Base-by-base conservation (phyloP, 2,888 invertebrate genomes). In the Cremastinae sp. region DNA sequence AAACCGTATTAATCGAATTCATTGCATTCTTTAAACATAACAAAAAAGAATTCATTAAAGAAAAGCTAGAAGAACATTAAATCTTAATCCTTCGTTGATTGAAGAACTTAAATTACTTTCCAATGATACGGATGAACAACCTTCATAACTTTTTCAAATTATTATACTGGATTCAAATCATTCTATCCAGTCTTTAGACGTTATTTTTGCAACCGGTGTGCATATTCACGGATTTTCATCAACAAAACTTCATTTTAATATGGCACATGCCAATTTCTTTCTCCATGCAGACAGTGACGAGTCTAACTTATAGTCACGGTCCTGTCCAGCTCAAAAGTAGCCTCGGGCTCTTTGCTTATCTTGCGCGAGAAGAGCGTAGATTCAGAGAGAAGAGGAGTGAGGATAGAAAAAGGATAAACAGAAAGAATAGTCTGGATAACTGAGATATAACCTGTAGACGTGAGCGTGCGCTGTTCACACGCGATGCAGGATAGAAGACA, bases 271-370 rank as follows among this genome's bases (percentile, higher is more conserved):
- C 18, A 20, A 39, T 53, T 41, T 9, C 18, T 35, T 51, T 16
- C 65, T 18, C 5, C 10, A 28, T 28, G 2, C 5, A 5, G 5
- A 28, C 28, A 2, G 28, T 28, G 5, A 28, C 28, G 28, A 28
- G 5, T 28, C 5, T 28, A 28, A 28, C 28, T 28, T 28, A 28
- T 28, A 28, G 28, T 28, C 28, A 28, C 28, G 28, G 16, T 10
- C 56, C 39, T 18, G 39, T 14, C 55, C 71, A 16, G 55, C 65
- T 75, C 65, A 66, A 71, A 75, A 75, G 66, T 75, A 28, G 66
- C 75, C 61, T 22, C 66, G 66, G 66, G 75, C 61, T 75, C 39
- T 71, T 65, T 71, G 66, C 65, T 75, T 75, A 75, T 75, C 71
- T 71, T 49, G 22, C 37, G 70, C 39, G 49, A 47, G 59, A 56